These are phyloP conservation scores for Panonychus citri DNA, from an alignment of 1,140 invertebrate genomes.

Conservation along the genomic window DNA sequence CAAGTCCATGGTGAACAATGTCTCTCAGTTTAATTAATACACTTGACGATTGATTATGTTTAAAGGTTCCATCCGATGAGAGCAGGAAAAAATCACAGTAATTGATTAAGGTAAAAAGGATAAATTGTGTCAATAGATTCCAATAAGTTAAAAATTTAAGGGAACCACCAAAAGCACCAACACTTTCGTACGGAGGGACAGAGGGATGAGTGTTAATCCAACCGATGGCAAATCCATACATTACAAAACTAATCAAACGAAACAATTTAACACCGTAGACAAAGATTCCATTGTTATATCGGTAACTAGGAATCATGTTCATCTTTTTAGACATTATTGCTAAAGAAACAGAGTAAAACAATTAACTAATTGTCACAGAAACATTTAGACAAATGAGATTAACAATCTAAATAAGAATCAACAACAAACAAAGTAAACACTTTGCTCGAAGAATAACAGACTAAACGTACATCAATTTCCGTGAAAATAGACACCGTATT, in stretches of 20 bases:
- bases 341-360: too few relatives aligned
- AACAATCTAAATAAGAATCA: too few relatives aligned
- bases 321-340: neutral
- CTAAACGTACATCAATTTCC: too few relatives aligned
- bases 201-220: neutral
- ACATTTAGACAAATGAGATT: too few relatives aligned
- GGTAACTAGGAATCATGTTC: neutral
- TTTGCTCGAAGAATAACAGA: too few relatives aligned
- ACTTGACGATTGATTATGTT: neutral
- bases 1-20: neutral
- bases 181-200: conserved; percentile 14
- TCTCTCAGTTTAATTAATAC: neutral
- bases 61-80: neutral
- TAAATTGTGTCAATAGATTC: conserved; percentile 40
- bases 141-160: conserved; percentile 67
- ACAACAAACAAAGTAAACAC: too few relatives aligned
- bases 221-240: neutral
- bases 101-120: conserved; percentile 18
- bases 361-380: too few relatives aligned
- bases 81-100: neutral
- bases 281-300: neutral
- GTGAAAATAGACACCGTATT: too few relatives aligned
- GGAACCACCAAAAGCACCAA: conserved; percentile 48
- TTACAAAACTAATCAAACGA: neutral
- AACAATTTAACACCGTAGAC: neutral